Percentiles rank a stretch among this genome's conserved stretches.
Evolutionary conservation across 2,888 invertebrate species (phyloP).

Genomic region (Drosophila anomelani): DNA sequence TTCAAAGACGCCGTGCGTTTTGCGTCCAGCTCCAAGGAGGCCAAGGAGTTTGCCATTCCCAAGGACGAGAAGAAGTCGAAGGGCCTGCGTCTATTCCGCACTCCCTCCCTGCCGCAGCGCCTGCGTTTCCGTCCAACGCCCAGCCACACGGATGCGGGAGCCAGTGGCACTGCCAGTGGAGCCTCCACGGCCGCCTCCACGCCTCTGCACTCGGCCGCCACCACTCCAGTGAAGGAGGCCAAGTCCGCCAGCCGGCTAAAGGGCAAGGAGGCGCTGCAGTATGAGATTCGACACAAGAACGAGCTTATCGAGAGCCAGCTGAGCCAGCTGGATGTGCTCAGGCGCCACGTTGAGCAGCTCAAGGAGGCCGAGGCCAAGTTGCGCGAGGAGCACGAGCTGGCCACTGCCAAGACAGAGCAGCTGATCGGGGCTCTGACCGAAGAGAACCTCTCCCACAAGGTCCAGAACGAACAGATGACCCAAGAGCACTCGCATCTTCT

Average conservation of each 20-base stretch:
- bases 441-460: conserved; percentile 76
- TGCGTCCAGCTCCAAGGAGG: conserved; percentile 80
- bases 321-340: conserved; percentile 86
- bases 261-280: conserved; percentile 85
- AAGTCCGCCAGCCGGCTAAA: conserved; percentile 85
- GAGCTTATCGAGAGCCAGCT: conserved; percentile 85
- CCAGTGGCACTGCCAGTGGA: conserved; percentile 22
- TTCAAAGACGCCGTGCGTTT: conserved; percentile 84
- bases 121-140: conserved; percentile 79
- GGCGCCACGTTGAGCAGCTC: conserved; percentile 84
- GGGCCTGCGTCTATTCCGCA: conserved; percentile 82
- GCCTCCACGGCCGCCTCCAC: conserved; percentile 77
- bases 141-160: conserved; percentile 43
- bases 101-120: conserved; percentile 84
- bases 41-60: conserved; percentile 82
- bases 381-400: conserved; percentile 74
- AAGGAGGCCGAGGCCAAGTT: conserved; percentile 81
- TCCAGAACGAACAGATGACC: conserved; percentile 71
- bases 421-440: conserved; percentile 75
- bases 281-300: conserved; percentile 86
- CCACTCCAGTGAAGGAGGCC: conserved; percentile 83
- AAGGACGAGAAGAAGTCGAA: conserved; percentile 83
- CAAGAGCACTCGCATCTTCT: conserved; percentile 66
- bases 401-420: conserved; percentile 74
- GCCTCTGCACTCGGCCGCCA: conserved; percentile 78